Evolutionary conservation across 2,888 invertebrate genomes (phyloP).

Genomic region (Idaea straminata): DNA sequence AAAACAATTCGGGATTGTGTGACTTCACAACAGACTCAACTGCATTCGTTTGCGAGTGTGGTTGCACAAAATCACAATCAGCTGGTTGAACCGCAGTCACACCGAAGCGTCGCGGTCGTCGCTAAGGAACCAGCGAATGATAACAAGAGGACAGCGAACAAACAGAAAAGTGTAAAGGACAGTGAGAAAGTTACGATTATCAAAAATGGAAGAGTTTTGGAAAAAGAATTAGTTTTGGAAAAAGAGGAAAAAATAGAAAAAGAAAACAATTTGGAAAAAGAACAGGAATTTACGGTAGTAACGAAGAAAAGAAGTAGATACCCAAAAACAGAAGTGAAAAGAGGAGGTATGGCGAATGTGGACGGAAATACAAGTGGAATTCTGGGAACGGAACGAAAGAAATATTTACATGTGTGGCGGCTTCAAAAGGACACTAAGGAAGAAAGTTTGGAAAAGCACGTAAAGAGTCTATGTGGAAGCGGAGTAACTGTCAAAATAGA

Average conservation of each 20-base stretch:
- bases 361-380: too few relatives aligned
- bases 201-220: not conserved
- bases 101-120: too few relatives aligned
- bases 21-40: too few relatives aligned
- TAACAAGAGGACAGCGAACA: not conserved
- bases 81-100: too few relatives aligned
- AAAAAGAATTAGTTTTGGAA: not conserved
- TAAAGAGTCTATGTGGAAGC: not conserved
- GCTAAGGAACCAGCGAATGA: not conserved
- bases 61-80: not conserved
- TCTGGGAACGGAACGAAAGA: not conserved
- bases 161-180: not conserved
- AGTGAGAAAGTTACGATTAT: not conserved
- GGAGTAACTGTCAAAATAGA: slow-evolving; percentile 17
- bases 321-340: too few relatives aligned
- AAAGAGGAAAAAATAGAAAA: not conserved
- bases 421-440: not conserved
- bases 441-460: not conserved
- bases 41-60: not conserved
- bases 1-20: too few relatives aligned
- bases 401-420: not conserved
- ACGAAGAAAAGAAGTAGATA: not conserved
- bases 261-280: too few relatives aligned
- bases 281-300: not conserved
- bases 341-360: not conserved